Evolutionary conservation across 2,797 vertebrate genomes (phyloP).

Genomic region (Phoxinus dragarum): DNA sequence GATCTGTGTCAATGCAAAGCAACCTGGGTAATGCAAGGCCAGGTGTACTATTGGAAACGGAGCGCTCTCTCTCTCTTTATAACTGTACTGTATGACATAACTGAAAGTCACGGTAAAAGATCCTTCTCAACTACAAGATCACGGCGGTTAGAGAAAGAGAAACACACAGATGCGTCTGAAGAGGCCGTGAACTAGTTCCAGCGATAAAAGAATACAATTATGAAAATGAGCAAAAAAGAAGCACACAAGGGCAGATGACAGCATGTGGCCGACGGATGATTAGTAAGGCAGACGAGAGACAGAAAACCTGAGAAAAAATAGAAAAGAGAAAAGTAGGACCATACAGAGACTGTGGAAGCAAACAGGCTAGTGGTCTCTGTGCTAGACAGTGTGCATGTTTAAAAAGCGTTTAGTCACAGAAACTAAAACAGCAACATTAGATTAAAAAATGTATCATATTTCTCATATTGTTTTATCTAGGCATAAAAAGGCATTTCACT

Average conservation of each 20-base stretch:
- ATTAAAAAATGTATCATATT: too few relatives aligned
- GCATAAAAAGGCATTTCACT: neutral
- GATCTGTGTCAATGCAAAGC: conserved; percentile 94
- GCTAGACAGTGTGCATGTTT: conserved; percentile 10
- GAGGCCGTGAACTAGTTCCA: conserved; percentile 72
- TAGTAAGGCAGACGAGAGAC: conserved; percentile 97
- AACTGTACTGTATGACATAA: conserved; percentile 4
- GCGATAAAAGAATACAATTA: conserved; percentile 75
- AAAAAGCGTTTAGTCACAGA: conserved; percentile 1
- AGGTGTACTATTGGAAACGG: conserved; percentile 52
- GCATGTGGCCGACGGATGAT: conserved; percentile 84
- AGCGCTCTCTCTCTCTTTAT: conserved; percentile 58
- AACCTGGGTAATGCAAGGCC: conserved; percentile 78
- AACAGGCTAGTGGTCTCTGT: conserved; percentile 27
- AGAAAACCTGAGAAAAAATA: conserved; percentile 96
- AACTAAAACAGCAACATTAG: neutral
- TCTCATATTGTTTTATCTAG: neutral
- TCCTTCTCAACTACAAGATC: conserved; percentile 34
- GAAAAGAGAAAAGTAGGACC: conserved; percentile 86
- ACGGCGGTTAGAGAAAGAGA: conserved; percentile 24
- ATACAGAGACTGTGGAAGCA: conserved; percentile 71
- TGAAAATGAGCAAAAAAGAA: conserved; percentile 75
- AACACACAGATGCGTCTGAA: conserved; percentile 64
- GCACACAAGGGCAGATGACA: conserved; percentile 44
- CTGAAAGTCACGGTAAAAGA: conserved; percentile 10